Evolutionary conservation across 2,888 invertebrate genomes (phyloP), one percentile per base, ranked within the genome.

Genomic region (Polyploca ridens): DNA sequence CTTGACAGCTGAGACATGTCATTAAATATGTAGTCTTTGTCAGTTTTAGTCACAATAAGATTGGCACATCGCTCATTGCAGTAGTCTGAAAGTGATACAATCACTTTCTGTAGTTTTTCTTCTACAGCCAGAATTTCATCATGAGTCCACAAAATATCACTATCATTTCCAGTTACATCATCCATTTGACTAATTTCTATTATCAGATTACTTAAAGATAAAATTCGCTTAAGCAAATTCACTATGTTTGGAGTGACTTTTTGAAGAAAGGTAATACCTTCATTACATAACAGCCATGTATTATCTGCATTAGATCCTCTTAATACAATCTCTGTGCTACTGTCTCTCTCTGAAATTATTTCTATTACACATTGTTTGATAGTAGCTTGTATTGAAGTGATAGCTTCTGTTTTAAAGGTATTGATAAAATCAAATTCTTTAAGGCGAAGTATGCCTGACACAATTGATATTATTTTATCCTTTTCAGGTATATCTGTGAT

Each of bases 21-120:
- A 5, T 96, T 96, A 69, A 98, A 96, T 19, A 96, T 95, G 82
- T 94, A 93, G 72, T 96, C 96, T 76, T 96, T 96, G 69, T 96
- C 95, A 72, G 96, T 96, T 88, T 96, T 96, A 6, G 97, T 97
- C 61, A 97, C 96, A 66, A 99, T 96, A 64, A 99, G 95, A 88
- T 98, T 97, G 66, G 98, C 98, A 90, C 98, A 96, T 72, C 98
- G 95, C 85, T 99, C 99, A 88, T 99, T 98, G 76, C 98, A 98
- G 85, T 97, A 98, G 90, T 98, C 98, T 86, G 98, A 98, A 58
- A 98, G 95, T n/a, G 97, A 96, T 57, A 95, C 95, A 62, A 98
- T 93, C 84, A 98, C 95, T 79, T 98, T 97, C 69, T 95, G 95
- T 62, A 99, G 90, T 86, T 97, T 97, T 13, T 94, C 94, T 68